Evolutionary conservation across 1,140 invertebrate species (phyloP), one percentile per base, ranked within the genome.

Genomic region (Caenorhabditis remanei): DNA sequence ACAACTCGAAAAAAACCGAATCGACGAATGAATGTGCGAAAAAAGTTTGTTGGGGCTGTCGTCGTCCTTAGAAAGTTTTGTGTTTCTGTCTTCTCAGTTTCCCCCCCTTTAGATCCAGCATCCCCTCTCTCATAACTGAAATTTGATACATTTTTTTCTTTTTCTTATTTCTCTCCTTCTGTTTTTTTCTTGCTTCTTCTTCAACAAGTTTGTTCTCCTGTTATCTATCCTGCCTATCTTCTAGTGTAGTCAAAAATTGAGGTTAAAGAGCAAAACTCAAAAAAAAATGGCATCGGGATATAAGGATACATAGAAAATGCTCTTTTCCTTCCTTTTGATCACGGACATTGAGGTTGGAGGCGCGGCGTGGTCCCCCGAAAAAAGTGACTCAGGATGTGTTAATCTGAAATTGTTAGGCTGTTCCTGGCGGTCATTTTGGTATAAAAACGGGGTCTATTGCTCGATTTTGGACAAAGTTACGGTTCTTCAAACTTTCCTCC

Each of bases 21-120:
- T n/a, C n/a, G n/a, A n/a, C 8, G 32, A 40, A 71, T 43, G 65
- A 71, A 71, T 71, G 65, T 71, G 65, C 6, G 65, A 71, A 71
- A 40, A 71, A 71, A 21, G 11, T 40, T 40, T 9, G 32, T n/a
- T 7, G 61, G 7, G 4, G 65, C n/a, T 21, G 19, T 46, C 61
- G 4, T 40, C 24, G 32, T 63, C 24, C 24, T 24, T 24, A 7
- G 7, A 4, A 13, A 13, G 40, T 46, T 16, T 40, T 65, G 7
- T 13, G 7, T 65, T 24, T 71, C 21, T 32, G 4, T 6, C 65
- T 46, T 71, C 65, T 71, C 65, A 71, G 40, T 71, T 71, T 71
- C 65, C 46, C 13, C 32, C 40, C 50, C 50, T 9, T 11, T 3
- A 14, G 50, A 53, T 24, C 24, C n/a, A n/a, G n/a, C n/a, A n/a